Conservation (phyloP, 2,113 vertebrate species). For the Ageneiosus marmoratus region DNA sequence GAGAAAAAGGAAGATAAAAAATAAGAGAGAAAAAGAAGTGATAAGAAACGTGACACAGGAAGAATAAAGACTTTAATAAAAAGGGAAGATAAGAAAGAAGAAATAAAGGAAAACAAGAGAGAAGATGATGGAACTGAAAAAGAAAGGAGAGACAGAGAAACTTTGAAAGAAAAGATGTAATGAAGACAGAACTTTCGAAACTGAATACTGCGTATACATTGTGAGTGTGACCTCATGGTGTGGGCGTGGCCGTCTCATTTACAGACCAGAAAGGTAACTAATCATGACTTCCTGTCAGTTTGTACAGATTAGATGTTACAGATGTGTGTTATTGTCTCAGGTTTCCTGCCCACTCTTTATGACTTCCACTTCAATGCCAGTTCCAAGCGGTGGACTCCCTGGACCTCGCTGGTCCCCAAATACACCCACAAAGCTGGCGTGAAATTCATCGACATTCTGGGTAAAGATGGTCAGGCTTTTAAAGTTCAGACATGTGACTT, state of each 20-base stretch:
- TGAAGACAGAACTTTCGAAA: background rate
- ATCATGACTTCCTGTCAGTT: background rate
- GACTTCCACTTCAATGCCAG: conserved; percentile 89
- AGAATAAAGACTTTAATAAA: too few relatives aligned
- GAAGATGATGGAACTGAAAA: background rate
- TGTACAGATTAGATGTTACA: background rate
- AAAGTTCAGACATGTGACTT: too few relatives aligned
- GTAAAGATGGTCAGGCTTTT: conserved; percentile 64
- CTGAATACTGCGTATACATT: background rate
- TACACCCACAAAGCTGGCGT: conserved; percentile 78
- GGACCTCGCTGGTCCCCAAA: conserved; percentile 82
- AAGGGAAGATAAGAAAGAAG: background rate
- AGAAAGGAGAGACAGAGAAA: background rate
- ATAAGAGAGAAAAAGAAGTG: too few relatives aligned
- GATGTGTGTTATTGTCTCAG: conserved; percentile 65
- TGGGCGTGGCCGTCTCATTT: background rate
- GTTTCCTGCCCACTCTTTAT: conserved; percentile 84
- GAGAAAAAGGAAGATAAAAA: too few relatives aligned
- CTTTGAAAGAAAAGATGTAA: too few relatives aligned
- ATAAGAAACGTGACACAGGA: too few relatives aligned
- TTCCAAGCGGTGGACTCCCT: conserved; percentile 83
- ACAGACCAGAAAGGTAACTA: too few relatives aligned
- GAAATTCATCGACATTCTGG: conserved; percentile 89
- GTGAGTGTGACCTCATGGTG: background rate
- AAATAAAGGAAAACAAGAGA: background rate